These are phyloP conservation scores for Hipparchia sbordonii DNA, from an alignment of 2,888 invertebrate species.

Conservation along the genomic window DNA sequence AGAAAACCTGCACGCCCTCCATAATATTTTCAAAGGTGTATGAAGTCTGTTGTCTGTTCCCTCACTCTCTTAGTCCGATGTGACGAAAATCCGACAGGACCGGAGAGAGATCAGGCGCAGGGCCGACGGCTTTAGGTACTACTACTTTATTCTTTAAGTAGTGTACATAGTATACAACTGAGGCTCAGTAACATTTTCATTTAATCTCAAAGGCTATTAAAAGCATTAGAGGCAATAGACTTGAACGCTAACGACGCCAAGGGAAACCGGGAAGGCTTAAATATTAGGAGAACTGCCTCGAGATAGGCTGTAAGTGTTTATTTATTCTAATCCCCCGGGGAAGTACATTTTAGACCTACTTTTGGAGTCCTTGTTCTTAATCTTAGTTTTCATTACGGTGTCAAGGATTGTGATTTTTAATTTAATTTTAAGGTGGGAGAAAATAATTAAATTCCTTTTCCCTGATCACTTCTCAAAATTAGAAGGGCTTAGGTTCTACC, in stretches of 20 bases:
- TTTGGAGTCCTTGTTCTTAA: neutral
- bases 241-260: constrained; percentile 24
- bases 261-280: constrained; percentile 31
- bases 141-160: neutral
- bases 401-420: neutral
- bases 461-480: too few relatives aligned
- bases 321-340: constrained; percentile 32
- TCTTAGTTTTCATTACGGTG: neutral
- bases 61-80: too few relatives aligned
- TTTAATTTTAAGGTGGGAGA: neutral
- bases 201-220: constrained; percentile 35
- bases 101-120: too few relatives aligned
- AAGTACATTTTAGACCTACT: constrained; percentile 5
- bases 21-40: too few relatives aligned
- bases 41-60: too few relatives aligned
- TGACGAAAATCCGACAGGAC: too few relatives aligned
- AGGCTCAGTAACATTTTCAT: constrained; percentile 26
- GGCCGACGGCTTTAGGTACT: too few relatives aligned
- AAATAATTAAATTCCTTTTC: neutral
- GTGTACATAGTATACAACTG: neutral
- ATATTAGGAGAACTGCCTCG: constrained; percentile 29
- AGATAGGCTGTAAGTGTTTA: constrained; percentile 33
- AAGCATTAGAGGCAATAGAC: constrained; percentile 33
- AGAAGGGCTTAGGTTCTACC: too few relatives aligned
- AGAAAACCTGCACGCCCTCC: too few relatives aligned